Percentiles rank a stretch among this genome's conserved stretches.
These are phyloP conservation scores for Pluvianellus socialis DNA, from an alignment of 2,113 vertebrate genomes.

Conservation along the genomic window DNA sequence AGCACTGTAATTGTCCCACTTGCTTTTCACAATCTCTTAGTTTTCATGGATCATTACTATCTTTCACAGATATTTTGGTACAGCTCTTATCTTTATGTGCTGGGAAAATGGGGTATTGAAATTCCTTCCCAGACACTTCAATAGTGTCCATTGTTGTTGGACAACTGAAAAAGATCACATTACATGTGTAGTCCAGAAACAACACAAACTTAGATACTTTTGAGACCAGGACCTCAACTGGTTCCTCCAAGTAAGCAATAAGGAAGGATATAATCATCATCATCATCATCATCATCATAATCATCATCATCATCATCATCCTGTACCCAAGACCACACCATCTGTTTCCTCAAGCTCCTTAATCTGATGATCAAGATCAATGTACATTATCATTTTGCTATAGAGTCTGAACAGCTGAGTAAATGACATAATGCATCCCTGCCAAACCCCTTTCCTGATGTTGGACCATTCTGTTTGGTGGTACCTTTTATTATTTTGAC, in stretches of 20 bases:
- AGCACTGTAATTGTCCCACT: not conserved
- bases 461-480: not conserved
- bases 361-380: not conserved
- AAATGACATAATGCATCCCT: not conserved
- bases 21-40: not conserved
- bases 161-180: not conserved
- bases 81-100: not conserved
- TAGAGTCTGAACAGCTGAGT: not conserved
- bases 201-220: not conserved
- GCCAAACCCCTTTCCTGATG: not conserved
- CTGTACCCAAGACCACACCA: not conserved
- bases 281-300: not conserved
- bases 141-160: not conserved
- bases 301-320: not conserved
- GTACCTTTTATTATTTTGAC: not conserved
- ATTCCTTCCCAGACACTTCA: not conserved
- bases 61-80: not conserved
- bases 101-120: not conserved
- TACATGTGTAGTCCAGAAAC: not conserved
- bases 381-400: not conserved
- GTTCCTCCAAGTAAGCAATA: not conserved
- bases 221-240: not conserved
- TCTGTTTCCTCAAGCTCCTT: not conserved
- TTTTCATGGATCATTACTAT: not conserved
- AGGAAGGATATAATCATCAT: conserved; percentile 9